phyloP scores from a whole-genome alignment of 2,113 vertebrate genomes.

The Aptenodytes forsteri region DNA sequence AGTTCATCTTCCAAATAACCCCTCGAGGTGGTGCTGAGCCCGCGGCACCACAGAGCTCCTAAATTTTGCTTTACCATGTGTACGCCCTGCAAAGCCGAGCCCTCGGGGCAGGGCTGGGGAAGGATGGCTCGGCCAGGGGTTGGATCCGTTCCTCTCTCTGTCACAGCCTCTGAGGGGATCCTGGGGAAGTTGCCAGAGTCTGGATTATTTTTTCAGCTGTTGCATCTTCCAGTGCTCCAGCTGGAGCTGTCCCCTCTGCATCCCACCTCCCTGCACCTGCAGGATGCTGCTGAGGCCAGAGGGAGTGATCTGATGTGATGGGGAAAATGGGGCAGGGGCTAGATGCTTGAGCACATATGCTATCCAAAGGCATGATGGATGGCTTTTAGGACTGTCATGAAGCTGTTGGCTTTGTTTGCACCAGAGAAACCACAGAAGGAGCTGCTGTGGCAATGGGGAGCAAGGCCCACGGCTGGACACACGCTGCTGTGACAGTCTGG shows the following conservation, averaged over 20 bases:
- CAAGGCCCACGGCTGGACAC: neutral
- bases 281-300: neutral
- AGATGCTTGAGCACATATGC: fast-evolving
- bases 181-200: neutral
- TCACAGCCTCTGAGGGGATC: neutral
- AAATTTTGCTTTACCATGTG: fast-evolving
- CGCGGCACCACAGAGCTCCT: neutral
- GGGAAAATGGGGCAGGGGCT: neutral
- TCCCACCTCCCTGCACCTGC: neutral
- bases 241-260: neutral
- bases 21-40: neutral
- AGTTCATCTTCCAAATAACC: neutral
- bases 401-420: neutral
- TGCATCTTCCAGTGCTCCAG: neutral
- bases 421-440: neutral
- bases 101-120: neutral
- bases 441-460: neutral
- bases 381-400: neutral
- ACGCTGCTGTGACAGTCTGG: neutral
- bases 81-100: neutral
- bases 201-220: neutral
- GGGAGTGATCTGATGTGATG: neutral
- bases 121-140: neutral
- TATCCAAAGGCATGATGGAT: neutral
- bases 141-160: neutral